These are phyloP conservation scores for Homalodisca vitripennis DNA, from an alignment of 1,140 invertebrate genomes.

Conservation along the genomic window DNA sequence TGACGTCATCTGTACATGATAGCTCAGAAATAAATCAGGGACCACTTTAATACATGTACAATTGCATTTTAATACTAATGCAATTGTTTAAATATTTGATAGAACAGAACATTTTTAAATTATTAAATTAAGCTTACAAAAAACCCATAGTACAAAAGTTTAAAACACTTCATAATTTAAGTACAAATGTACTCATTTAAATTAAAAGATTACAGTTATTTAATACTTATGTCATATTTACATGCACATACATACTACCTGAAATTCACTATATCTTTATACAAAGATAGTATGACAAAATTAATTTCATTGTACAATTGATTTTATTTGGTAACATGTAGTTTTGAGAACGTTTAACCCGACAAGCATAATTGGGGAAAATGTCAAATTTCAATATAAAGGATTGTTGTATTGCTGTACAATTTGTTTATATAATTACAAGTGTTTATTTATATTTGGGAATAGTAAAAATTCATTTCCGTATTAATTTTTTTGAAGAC, in stretches of 20 bases:
- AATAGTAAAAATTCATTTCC: no score
- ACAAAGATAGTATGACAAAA: no score
- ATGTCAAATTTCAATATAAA: no score
- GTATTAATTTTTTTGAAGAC: no score
- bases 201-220: background rate
- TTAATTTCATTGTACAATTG: no score
- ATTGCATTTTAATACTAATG: no score
- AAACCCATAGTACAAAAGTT: background rate
- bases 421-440: no score
- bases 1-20: background rate
- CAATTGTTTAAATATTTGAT: background rate
- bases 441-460: no score
- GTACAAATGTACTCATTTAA: constrained; percentile 8
- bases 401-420: no score
- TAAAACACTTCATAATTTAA: constrained; percentile 7
- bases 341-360: no score
- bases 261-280: constrained; percentile 7
- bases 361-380: no score
- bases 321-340: no score
- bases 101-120: background rate
- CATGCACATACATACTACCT: background rate
- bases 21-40: background rate
- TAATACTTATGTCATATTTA: background rate
- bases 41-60: background rate
- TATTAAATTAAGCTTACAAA: background rate